Conservation (phyloP, 2,113 vertebrate species). For the Trichechus manatus region DNA sequence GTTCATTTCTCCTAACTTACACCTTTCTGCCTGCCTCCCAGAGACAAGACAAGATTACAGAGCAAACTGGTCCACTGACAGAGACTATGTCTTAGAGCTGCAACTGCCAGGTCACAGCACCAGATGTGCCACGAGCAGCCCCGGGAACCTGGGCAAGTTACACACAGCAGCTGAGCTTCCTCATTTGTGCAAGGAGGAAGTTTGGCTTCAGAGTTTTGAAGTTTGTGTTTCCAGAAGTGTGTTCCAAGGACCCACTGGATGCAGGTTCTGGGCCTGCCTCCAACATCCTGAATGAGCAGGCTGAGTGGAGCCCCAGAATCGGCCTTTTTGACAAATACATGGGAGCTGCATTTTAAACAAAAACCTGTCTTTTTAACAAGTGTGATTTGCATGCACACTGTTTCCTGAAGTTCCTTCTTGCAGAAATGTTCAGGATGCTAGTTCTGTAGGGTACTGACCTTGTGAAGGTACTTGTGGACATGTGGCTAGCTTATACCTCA, state of each 20-base stretch:
- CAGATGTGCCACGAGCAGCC: background rate
- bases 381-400: fast-evolving
- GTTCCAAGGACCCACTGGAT: no score
- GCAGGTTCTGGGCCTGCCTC: no score
- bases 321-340: no score
- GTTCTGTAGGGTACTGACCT: background rate
- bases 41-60: background rate
- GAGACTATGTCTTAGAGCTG: background rate
- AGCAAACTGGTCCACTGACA: background rate
- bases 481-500: background rate
- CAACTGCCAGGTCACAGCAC: background rate
- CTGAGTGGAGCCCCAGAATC: background rate
- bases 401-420: background rate
- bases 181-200: background rate
- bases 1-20: background rate
- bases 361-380: no score
- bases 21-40: background rate
- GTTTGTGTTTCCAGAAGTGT: background rate
- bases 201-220: background rate
- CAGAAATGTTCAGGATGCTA: background rate
- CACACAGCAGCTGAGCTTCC: background rate
- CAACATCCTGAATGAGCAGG: background rate
- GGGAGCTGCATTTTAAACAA: background rate
- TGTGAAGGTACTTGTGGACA: background rate
- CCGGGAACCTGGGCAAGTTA: background rate